Conservation (phyloP, 1,140 invertebrate species). For the Amyelois transitella region DNA sequence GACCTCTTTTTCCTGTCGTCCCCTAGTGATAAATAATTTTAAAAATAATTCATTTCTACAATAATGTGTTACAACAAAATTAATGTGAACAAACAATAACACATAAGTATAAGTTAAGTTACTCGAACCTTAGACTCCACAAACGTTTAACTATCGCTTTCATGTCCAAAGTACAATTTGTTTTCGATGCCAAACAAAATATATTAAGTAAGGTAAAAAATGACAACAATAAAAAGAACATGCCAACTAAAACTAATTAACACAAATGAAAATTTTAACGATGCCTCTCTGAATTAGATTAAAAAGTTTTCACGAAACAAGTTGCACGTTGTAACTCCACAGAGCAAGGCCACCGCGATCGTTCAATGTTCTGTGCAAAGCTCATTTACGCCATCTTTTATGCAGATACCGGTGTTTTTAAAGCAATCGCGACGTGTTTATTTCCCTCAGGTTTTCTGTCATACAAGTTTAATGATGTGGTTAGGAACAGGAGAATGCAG, state of each 20-base stretch:
- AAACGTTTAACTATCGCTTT: too few species aligned
- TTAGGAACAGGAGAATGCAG: background rate
- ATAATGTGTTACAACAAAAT: background rate
- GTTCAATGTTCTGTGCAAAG: too few species aligned
- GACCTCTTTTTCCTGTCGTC: background rate
- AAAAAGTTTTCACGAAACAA: background rate
- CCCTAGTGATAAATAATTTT: background rate
- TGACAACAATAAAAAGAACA: too few species aligned
- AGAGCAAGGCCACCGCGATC: too few species aligned
- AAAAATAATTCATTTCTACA: background rate
- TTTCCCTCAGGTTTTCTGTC: background rate
- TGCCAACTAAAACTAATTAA: too few species aligned
- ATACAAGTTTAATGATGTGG: background rate
- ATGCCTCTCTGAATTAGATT: background rate
- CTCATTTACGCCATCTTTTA: background rate
- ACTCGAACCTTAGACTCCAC: too few species aligned
- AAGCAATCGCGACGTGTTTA: background rate
- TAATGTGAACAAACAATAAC: background rate
- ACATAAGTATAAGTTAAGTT: background rate
- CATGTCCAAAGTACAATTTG: too few species aligned
- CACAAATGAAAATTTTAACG: too few species aligned
- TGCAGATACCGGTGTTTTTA: background rate
- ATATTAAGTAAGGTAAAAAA: too few species aligned
- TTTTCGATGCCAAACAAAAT: too few species aligned
- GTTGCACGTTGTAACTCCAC: too few species aligned